Evolutionary conservation across 2,797 vertebrate species (phyloP).

Genomic region (Simalia tracyae): DNA sequence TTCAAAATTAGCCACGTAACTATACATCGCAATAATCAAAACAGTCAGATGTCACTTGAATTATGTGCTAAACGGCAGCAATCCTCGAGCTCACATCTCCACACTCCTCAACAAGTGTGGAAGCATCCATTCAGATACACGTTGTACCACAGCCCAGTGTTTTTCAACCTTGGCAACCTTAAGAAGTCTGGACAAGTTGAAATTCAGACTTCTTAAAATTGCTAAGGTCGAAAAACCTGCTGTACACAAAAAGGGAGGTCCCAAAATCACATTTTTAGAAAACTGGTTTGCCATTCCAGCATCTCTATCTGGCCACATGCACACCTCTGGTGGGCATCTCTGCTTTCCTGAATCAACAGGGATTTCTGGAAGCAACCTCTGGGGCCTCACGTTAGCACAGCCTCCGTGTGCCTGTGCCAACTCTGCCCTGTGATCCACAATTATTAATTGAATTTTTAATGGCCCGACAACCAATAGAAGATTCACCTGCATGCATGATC

Average conservation of each 20-base stretch:
- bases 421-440: not conserved
- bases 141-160: too few relatives aligned
- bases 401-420: not conserved
- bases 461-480: not conserved
- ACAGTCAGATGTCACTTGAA: not conserved
- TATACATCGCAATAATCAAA: not conserved
- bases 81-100: not conserved
- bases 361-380: not conserved
- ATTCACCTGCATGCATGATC: not conserved
- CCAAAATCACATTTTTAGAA: too few relatives aligned
- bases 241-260: too few relatives aligned
- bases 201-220: too few relatives aligned
- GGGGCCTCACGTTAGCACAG: too few relatives aligned
- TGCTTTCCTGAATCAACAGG: not conserved
- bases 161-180: too few relatives aligned
- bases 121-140: too few relatives aligned
- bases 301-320: too few relatives aligned
- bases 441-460: not conserved
- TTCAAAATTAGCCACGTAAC: not conserved
- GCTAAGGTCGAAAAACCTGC: too few relatives aligned
- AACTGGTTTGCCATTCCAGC: too few relatives aligned
- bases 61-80: not conserved
- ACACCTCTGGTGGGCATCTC: not conserved
- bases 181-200: too few relatives aligned
- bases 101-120: too few relatives aligned